A percentile compares a stretch with the other conserved stretches of the same genome.
Conservation (phyloP, 2,113 vertebrate species). For the Chamaea fasciata region DNA sequence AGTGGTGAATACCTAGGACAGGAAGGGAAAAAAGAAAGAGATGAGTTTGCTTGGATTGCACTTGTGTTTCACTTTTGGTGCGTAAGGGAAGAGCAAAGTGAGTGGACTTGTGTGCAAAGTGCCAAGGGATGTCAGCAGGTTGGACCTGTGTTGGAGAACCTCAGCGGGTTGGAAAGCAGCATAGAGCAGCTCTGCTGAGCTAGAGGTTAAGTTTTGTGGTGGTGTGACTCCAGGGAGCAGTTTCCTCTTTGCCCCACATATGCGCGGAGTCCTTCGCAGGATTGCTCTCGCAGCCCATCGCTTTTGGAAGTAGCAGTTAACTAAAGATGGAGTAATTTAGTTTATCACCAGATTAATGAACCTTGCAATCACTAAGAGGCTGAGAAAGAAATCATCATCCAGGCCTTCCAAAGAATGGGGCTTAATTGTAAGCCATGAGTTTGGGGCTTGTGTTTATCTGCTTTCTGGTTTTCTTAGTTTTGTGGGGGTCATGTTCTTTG, state of each 20-base stretch:
- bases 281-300: not conserved
- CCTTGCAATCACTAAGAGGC: not conserved
- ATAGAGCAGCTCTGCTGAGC: not conserved
- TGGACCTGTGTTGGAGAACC: not conserved
- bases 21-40: not conserved
- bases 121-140: not conserved
- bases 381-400: not conserved
- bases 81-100: not conserved
- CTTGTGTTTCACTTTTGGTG: not conserved
- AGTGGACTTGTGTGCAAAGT: not conserved
- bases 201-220: not conserved
- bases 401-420: not conserved
- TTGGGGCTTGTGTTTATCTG: not conserved
- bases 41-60: not conserved
- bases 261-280: not conserved
- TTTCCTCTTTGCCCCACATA: not conserved
- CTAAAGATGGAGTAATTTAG: not conserved
- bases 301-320: not conserved
- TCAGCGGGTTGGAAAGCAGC: not conserved
- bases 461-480: not conserved
- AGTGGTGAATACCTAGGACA: not conserved
- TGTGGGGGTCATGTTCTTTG: not conserved
- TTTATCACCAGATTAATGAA: not conserved
- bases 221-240: not conserved
- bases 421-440: not conserved